These are phyloP conservation scores for Syrista parreyssii DNA, from an alignment of 2,888 invertebrate genomes.

Conservation along the genomic window DNA sequence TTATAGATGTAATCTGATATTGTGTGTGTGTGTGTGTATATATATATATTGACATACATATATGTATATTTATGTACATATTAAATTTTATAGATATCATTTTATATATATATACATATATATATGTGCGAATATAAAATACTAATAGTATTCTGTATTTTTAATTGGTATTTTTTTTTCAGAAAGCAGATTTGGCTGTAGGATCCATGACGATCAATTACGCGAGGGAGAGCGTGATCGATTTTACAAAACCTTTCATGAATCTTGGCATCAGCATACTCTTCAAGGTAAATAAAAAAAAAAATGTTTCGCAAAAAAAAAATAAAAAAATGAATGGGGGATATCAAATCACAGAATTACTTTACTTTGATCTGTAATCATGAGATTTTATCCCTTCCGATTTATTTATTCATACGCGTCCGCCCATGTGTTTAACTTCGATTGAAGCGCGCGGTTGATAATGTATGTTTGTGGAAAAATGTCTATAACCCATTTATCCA, in stretches of 20 bases:
- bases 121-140: too few relatives aligned
- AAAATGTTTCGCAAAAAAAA: background rate
- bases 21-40: background rate
- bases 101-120: too few relatives aligned
- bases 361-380: too few relatives aligned
- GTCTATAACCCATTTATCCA: background rate
- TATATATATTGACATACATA: background rate
- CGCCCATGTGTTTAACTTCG: too few relatives aligned
- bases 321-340: background rate
- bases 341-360: too few relatives aligned
- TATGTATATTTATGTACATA: too few relatives aligned
- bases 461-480: too few relatives aligned
- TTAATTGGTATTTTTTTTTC: slow-evolving; percentile 48
- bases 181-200: slow-evolving; percentile 90
- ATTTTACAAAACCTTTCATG: slow-evolving; percentile 94
- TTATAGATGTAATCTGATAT: background rate
- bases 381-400: background rate
- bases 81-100: too few relatives aligned
- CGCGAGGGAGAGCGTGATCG: slow-evolving; percentile 88
- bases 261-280: slow-evolving; percentile 90
- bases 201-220: slow-evolving; percentile 93
- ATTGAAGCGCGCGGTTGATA: too few relatives aligned
- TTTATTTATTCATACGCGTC: too few relatives aligned
- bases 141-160: too few relatives aligned
- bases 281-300: slow-evolving; percentile 73